phyloP scores from a whole-genome alignment of 2,797 vertebrate genomes.

The Gastrophryne carolinensis region DNA sequence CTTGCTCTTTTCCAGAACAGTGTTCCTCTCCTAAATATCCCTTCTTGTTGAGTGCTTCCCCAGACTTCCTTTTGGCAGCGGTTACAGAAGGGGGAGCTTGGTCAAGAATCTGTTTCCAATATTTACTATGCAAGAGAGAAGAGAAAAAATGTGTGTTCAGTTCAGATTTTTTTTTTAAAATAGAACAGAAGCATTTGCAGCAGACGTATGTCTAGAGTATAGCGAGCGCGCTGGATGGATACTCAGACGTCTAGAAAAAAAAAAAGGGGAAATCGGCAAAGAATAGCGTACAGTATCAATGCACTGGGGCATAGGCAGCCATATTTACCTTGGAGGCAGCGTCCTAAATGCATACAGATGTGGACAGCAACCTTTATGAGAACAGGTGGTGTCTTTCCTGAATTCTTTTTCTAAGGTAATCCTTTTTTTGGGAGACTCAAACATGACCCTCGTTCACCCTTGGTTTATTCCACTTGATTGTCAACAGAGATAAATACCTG shows the following conservation, averaged over 20 bases:
- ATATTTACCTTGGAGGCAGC: slow-evolving; percentile 50
- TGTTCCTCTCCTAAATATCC: slow-evolving; percentile 50
- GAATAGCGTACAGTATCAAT: slow-evolving; percentile 38
- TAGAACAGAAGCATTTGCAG: slow-evolving; percentile 51
- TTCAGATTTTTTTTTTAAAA: slow-evolving; percentile 38
- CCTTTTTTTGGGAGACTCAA: slow-evolving; percentile 47
- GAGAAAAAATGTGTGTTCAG: slow-evolving; percentile 51
- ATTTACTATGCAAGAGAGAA: slow-evolving; percentile 52
- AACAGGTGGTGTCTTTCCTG: slow-evolving; percentile 51
- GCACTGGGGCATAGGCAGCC: slow-evolving; percentile 34
- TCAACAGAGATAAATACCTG: slow-evolving; percentile 48
- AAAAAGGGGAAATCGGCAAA: slow-evolving; percentile 1
- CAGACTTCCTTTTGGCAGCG: slow-evolving; percentile 52
- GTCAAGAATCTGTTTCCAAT: slow-evolving; percentile 53
- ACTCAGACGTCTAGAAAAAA: neutral
- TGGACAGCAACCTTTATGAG: slow-evolving; percentile 49
- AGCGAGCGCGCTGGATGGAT: slow-evolving; percentile 28
- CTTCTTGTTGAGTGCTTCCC: slow-evolving; percentile 51
- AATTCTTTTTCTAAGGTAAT: slow-evolving; percentile 45
- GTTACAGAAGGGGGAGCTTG: slow-evolving; percentile 47
- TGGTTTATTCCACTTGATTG: slow-evolving; percentile 44
- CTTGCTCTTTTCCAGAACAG: slow-evolving; percentile 48
- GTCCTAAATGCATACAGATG: slow-evolving; percentile 51
- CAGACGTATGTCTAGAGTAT: slow-evolving; percentile 48
- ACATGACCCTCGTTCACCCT: slow-evolving; percentile 52